Percentiles rank a stretch among this genome's conserved stretches.
These are phyloP conservation scores for Trichosurus vulpecula DNA, from an alignment of 2,797 vertebrate genomes.

Conservation along the genomic window DNA sequence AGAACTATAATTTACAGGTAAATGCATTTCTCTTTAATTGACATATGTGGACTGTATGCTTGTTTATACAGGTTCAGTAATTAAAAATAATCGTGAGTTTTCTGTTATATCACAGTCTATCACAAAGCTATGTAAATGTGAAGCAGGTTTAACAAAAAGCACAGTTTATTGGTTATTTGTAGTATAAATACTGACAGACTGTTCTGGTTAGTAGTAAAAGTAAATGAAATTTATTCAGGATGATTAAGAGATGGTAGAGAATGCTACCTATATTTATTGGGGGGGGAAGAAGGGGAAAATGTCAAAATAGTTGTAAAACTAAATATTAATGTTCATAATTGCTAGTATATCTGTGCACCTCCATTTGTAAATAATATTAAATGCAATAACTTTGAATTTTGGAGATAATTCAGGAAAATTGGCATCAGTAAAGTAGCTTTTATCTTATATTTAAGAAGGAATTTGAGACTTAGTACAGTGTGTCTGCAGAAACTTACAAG, in stretches of 20 bases:
- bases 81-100: constrained; percentile 53
- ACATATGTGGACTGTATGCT: constrained; percentile 13
- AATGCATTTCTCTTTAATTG: constrained; percentile 22
- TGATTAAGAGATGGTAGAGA: constrained; percentile 45
- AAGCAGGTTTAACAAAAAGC: constrained; percentile 50
- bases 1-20: constrained; percentile 30
- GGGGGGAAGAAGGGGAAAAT: constrained; percentile 48
- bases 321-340: constrained; percentile 51
- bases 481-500: constrained; percentile 12
- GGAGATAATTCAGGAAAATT: constrained; percentile 5
- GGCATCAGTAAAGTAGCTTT: not conserved
- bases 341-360: constrained; percentile 50
- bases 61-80: constrained; percentile 27
- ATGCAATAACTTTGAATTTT: constrained; percentile 51
- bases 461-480: not conserved
- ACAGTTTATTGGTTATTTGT: constrained; percentile 61
- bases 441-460: constrained; percentile 2
- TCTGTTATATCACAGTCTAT: constrained; percentile 24
- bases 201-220: constrained; percentile 67
- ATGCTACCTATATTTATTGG: constrained; percentile 45
- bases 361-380: constrained; percentile 62
- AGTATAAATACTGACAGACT: constrained; percentile 69
- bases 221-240: constrained; percentile 45
- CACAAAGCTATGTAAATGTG: constrained; percentile 59
- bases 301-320: constrained; percentile 18